Conservation (phyloP, 2,888 invertebrate genomes). For the Falcaria lacertinaria region DNA sequence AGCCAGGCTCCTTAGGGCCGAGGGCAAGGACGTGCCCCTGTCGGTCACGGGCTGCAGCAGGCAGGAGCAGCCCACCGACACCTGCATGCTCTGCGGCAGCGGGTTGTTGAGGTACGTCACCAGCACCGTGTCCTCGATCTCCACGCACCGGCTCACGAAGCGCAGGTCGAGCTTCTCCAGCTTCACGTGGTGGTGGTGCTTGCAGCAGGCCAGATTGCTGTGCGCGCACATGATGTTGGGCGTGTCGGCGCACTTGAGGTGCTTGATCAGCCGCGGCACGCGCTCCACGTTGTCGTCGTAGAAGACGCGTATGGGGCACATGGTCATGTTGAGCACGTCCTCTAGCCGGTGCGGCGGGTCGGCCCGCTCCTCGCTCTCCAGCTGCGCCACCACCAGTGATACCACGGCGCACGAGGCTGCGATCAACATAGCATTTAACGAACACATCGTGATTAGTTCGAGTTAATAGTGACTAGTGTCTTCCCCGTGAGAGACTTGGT, state of each 20-base stretch:
- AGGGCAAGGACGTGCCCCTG: constrained; percentile 7
- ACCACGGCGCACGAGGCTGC: constrained; percentile 18
- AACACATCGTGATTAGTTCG: constrained; percentile 6
- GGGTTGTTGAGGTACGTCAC: constrained; percentile 42
- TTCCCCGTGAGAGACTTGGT: too few relatives aligned
- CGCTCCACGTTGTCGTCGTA: constrained; percentile 48
- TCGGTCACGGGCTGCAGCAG: constrained; percentile 45
- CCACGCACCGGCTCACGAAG: constrained; percentile 57
- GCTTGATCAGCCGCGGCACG: constrained; percentile 60
- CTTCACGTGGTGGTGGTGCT: constrained; percentile 36
- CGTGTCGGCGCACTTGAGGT: constrained; percentile 50
- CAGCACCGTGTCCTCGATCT: constrained; percentile 61
- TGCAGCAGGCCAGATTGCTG: constrained; percentile 58
- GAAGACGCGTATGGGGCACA: constrained; percentile 57
- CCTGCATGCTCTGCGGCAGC: constrained; percentile 29
- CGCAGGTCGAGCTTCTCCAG: background rate
- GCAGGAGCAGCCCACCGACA: constrained; percentile 68
- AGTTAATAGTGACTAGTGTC: too few relatives aligned
- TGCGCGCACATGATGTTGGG: constrained; percentile 50
- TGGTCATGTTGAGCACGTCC: constrained; percentile 50
- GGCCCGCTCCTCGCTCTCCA: constrained; percentile 30
- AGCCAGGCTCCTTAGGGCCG: constrained; percentile 4
- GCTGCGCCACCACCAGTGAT: constrained; percentile 23
- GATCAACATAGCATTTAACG: constrained; percentile 15
- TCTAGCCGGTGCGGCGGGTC: constrained; percentile 23